phyloP scores from a whole-genome alignment of 2,797 vertebrate genomes.

The Botia kubotai region DNA sequence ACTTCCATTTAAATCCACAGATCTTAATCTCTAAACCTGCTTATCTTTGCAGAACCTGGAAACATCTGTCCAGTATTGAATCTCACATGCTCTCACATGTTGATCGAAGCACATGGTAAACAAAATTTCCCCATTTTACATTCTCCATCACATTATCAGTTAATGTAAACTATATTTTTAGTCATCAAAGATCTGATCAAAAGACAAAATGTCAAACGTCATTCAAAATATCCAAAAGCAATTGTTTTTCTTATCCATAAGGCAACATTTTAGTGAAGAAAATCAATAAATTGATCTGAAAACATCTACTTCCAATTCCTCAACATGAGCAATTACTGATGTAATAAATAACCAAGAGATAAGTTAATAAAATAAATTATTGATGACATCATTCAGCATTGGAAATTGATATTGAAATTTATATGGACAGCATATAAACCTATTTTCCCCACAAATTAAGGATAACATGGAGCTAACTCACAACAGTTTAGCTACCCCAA shows the following conservation, averaged over 20 bases:
- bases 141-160: background rate
- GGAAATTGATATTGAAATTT: background rate
- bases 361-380: background rate
- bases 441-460: background rate
- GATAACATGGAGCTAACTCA: background rate
- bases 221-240: background rate
- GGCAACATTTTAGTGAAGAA: slow-evolving; percentile 6
- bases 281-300: background rate
- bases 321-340: slow-evolving; percentile 6
- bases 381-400: background rate
- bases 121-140: background rate
- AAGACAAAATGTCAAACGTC: background rate
- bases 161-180: background rate
- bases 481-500: background rate
- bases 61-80: slow-evolving; percentile 45
- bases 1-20: slow-evolving; percentile 36
- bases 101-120: slow-evolving; percentile 1
- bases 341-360: slow-evolving; percentile 28
- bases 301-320: background rate
- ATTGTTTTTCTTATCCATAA: background rate
- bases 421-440: background rate
- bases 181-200: background rate
- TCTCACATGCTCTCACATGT: background rate
- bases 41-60: slow-evolving; percentile 36
- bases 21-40: slow-evolving; percentile 28